Evolutionary conservation across 2,797 vertebrate genomes (phyloP).

Genomic region (Chiroxiphia lanceolata): DNA sequence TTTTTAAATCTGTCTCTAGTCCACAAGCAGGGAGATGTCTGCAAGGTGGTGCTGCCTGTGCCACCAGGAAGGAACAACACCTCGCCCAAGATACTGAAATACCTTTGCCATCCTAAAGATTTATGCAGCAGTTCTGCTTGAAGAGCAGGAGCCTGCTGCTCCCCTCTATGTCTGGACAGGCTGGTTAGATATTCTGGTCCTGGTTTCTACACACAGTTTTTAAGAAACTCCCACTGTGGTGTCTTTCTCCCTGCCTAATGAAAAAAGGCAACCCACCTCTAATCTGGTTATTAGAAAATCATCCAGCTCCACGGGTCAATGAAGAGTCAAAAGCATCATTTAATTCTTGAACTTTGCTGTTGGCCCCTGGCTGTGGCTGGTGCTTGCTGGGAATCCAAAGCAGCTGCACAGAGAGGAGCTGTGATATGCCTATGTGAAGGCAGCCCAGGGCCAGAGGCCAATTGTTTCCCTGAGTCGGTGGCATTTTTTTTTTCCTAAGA

Average conservation of each 20-base stretch:
- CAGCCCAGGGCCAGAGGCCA: not conserved
- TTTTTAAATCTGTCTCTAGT: not conserved
- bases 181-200: not conserved
- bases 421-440: not conserved
- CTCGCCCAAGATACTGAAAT: not conserved
- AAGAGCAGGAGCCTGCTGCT: not conserved
- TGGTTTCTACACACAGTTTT: not conserved
- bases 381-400: constrained; percentile 19
- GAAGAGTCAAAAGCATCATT: constrained; percentile 12
- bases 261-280: not conserved
- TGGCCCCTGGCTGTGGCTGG: not conserved
- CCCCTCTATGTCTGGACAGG: not conserved
- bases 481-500: constrained; percentile 13
- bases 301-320: not conserved
- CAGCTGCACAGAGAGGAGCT: not conserved
- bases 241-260: not conserved
- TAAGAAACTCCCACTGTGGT: not conserved
- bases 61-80: not conserved
- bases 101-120: not conserved
- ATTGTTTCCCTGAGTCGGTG: not conserved
- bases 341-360: constrained; percentile 3
- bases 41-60: not conserved
- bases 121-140: not conserved
- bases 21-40: not conserved
- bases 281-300: constrained; percentile 3